A percentile compares a stretch with the other conserved stretches of the same genome.
Conservation (phyloP, 2,113 vertebrate genomes). For the Dipodomys stephensi region DNA sequence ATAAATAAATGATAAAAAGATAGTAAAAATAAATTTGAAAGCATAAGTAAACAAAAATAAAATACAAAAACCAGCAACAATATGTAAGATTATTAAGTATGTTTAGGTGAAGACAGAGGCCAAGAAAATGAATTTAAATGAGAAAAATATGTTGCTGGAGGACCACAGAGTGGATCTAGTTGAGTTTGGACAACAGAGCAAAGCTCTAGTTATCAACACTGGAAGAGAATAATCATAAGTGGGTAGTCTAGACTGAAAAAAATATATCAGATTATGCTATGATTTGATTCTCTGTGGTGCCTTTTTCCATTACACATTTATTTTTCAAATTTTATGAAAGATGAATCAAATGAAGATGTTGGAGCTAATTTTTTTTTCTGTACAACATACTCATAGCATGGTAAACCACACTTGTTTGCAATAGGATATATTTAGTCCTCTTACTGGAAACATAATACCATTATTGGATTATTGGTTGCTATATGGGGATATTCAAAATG, state of each 20-base stretch:
- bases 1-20: too few relatives aligned
- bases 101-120: background rate
- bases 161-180: background rate
- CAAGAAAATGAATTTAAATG: background rate
- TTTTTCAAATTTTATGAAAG: conserved; percentile 46
- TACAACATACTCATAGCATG: conserved; percentile 19
- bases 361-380: conserved; percentile 1
- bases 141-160: background rate
- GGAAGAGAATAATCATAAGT: background rate
- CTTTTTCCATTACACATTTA: conserved; percentile 24
- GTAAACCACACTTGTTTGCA: conserved; percentile 68
- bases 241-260: background rate
- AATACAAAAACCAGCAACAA: background rate
- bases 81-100: background rate
- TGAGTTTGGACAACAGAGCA: background rate
- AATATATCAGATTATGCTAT: background rate
- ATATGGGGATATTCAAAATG: conserved; percentile 75
- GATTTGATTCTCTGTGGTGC: background rate
- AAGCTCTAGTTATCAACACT: background rate
- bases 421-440: conserved; percentile 76
- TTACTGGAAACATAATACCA: conserved; percentile 81
- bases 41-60: background rate
- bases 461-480: conserved; percentile 75
- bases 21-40: too few relatives aligned
- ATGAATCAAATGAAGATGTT: conserved; percentile 31